A percentile compares a stretch with the other conserved stretches of the same genome.
phyloP scores from a whole-genome alignment of 2,888 invertebrate species.

The Campopleginae sp. region DNA sequence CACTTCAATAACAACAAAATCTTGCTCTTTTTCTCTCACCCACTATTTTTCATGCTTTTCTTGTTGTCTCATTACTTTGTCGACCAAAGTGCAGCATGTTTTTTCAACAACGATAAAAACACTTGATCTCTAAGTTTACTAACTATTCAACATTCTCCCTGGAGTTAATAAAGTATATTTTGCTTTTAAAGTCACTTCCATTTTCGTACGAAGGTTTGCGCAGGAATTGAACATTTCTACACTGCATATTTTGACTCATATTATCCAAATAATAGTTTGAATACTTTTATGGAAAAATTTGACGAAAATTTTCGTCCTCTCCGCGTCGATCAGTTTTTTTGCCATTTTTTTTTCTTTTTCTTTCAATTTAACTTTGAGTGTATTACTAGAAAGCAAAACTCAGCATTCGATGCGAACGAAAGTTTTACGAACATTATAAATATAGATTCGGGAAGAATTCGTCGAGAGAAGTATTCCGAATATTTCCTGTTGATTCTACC shows the following conservation, averaged over 20 bases:
- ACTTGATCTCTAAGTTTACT: neutral
- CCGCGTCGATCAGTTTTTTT: neutral
- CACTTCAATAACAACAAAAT: conserved; percentile 19
- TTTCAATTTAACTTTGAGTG: neutral
- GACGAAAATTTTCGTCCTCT: neutral
- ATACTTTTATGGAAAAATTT: neutral
- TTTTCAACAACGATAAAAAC: conserved; percentile 5
- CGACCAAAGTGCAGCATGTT: neutral
- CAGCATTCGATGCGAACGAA: neutral
- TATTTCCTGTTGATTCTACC: conserved; percentile 44
- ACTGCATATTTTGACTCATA: neutral
- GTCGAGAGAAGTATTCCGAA: conserved; percentile 11
- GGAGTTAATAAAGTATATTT: neutral
- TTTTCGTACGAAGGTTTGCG: neutral
- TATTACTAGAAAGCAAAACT: neutral
- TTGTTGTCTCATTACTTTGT: neutral
- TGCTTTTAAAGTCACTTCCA: neutral
- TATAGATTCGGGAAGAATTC: conserved; percentile 21
- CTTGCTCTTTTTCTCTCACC: neutral
- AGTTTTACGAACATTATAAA: conserved; percentile 14
- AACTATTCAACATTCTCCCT: neutral
- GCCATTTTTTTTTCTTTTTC: neutral
- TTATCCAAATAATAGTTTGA: neutral
- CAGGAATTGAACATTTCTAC: neutral
- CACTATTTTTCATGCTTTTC: neutral